phyloP scores from a whole-genome alignment of 2,888 invertebrate species.

The Apeira syringaria region DNA sequence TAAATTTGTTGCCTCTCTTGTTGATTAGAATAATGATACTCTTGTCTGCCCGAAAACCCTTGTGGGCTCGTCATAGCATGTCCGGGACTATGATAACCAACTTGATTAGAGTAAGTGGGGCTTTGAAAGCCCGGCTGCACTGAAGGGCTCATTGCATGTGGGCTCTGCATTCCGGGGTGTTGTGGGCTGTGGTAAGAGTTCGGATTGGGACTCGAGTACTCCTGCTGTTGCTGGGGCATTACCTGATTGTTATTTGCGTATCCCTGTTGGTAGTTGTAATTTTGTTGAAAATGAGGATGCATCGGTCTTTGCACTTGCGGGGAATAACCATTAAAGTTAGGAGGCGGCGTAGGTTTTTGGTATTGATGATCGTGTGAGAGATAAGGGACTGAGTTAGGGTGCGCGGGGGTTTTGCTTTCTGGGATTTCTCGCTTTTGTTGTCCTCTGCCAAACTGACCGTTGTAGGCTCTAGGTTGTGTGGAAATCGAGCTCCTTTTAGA shows the following conservation, averaged over 20 bases:
- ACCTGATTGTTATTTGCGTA: conserved; percentile 61
- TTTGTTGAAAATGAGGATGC: conserved; percentile 59
- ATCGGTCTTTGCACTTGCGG: conserved; percentile 57
- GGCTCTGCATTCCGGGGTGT: conserved; percentile 69
- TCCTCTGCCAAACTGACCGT: conserved; percentile 69
- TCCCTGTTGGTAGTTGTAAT: conserved; percentile 67
- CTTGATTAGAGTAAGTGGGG: conserved; percentile 68
- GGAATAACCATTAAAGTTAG: conserved; percentile 66
- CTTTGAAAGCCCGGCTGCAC: conserved; percentile 72
- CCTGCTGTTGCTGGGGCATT: conserved; percentile 61
- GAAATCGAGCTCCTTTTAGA: conserved; percentile 69
- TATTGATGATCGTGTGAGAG: conserved; percentile 76
- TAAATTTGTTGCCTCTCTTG: conserved; percentile 68
- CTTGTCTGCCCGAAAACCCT: conserved; percentile 58
- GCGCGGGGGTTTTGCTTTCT: conserved; percentile 50
- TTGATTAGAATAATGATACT: conserved; percentile 66
- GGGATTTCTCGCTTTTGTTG: conserved; percentile 59
- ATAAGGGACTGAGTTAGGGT: conserved; percentile 57
- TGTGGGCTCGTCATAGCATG: conserved; percentile 75
- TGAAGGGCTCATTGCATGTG: conserved; percentile 62
- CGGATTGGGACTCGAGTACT: conserved; percentile 64
- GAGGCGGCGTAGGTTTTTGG: conserved; percentile 60
- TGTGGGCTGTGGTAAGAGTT: conserved; percentile 71
- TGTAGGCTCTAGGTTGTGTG: conserved; percentile 58
- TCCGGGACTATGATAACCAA: conserved; percentile 67